These are phyloP conservation scores for Formica exsecta DNA, from an alignment of 1,140 invertebrate species.

Conservation along the genomic window DNA sequence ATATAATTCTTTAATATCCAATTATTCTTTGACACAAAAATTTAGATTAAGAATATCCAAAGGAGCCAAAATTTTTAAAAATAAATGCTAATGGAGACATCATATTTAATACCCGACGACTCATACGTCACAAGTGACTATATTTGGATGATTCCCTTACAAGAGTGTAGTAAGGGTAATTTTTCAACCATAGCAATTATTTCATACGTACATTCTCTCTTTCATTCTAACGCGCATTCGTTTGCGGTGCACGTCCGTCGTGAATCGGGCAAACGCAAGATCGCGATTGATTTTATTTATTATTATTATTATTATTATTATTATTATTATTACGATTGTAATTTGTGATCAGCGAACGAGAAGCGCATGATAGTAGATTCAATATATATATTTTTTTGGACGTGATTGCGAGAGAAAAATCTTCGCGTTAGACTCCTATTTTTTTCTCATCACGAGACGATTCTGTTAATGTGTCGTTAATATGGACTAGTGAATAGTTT, in stretches of 20 bases:
- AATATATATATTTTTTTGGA: constrained; percentile 22
- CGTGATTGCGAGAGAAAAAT: constrained; percentile 16
- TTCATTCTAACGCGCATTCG: constrained; percentile 16
- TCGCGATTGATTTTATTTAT: constrained; percentile 42
- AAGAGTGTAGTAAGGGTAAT: constrained; percentile 25
- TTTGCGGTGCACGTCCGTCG: constrained; percentile 9
- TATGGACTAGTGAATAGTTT: not conserved
- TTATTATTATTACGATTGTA: constrained; percentile 47
- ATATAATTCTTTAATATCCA: constrained; percentile 5
- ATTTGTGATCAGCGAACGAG: constrained; percentile 30
- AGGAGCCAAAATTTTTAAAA: not conserved
- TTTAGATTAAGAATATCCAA: not conserved
- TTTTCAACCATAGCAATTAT: constrained; percentile 39
- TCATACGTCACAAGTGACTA: constrained; percentile 18
- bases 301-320: constrained; percentile 43
- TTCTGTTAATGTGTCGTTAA: constrained; percentile 21
- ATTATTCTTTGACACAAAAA: not conserved
- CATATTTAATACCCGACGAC: not conserved
- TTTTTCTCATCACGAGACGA: constrained; percentile 14
- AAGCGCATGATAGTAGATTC: constrained; percentile 2
- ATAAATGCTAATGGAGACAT: not conserved
- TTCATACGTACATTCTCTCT: constrained; percentile 14
- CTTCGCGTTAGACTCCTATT: constrained; percentile 12
- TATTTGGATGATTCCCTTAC: constrained; percentile 1
- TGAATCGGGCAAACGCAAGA: constrained; percentile 22